phyloP scores from a whole-genome alignment of 2,113 vertebrate species.

The Mormyrus iriodes region DNA sequence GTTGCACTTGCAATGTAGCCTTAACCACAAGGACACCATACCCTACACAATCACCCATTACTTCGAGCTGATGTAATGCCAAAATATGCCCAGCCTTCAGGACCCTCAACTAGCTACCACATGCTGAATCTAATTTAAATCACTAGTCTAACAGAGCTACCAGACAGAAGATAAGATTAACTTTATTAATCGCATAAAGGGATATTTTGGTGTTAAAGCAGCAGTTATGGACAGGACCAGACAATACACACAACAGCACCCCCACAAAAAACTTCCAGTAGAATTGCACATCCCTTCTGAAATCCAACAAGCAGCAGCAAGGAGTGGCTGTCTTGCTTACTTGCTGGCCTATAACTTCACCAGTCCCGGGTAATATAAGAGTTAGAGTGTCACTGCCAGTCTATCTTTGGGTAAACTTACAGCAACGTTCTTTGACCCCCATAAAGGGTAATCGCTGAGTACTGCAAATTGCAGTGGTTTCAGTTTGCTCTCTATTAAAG shows the following conservation, averaged over 20 bases:
- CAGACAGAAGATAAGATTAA: background rate
- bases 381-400: background rate
- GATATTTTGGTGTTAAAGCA: background rate
- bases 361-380: background rate
- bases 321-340: background rate
- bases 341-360: background rate
- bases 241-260: background rate
- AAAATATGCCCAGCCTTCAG: background rate
- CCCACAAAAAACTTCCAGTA: background rate
- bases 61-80: background rate
- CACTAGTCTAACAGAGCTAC: background rate
- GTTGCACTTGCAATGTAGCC: background rate
- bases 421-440: background rate
- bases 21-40: background rate
- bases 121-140: background rate
- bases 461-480: conserved; percentile 1
- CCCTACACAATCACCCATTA: background rate
- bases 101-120: background rate
- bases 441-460: background rate
- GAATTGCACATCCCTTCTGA: background rate
- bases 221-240: background rate
- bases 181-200: background rate
- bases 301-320: background rate
- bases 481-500: conserved; percentile 3
- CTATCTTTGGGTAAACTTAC: conserved; percentile 7